Evolutionary conservation across 2,113 vertebrate species (phyloP).

Genomic region (Dromas ardeola): DNA sequence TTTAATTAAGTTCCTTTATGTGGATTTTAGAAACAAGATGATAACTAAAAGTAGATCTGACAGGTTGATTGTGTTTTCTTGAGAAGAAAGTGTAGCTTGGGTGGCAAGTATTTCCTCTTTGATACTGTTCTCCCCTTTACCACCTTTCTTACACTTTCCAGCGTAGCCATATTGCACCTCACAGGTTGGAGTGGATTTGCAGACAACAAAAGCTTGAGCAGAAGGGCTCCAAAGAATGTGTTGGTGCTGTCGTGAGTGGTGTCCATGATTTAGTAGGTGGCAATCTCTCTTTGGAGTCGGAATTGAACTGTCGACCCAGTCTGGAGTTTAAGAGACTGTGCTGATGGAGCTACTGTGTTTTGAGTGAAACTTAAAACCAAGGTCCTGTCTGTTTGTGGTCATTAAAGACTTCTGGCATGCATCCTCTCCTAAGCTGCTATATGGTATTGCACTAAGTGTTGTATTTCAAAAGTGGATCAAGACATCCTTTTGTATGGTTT

Average conservation of each 20-base stretch:
- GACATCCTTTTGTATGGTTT: background rate
- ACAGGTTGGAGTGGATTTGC: background rate
- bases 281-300: background rate
- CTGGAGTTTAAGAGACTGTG: background rate
- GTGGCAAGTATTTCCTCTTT: constrained; percentile 28
- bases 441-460: background rate
- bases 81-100: constrained; percentile 34
- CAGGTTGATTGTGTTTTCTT: constrained; percentile 44
- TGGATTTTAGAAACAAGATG: constrained; percentile 37
- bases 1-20: background rate
- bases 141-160: background rate
- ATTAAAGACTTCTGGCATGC: background rate
- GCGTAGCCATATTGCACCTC: background rate
- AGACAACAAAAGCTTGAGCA: background rate
- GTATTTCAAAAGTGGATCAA: background rate
- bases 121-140: background rate
- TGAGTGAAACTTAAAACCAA: constrained; percentile 13
- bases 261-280: background rate
- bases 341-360: background rate
- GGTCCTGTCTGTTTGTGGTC: background rate
- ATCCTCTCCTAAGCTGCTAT: background rate
- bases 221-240: background rate
- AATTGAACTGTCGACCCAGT: background rate
- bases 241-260: background rate
- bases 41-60: constrained; percentile 41